Base-by-base conservation (phyloP, 2,888 invertebrate species). In the Parnassius smintheus region DNA sequence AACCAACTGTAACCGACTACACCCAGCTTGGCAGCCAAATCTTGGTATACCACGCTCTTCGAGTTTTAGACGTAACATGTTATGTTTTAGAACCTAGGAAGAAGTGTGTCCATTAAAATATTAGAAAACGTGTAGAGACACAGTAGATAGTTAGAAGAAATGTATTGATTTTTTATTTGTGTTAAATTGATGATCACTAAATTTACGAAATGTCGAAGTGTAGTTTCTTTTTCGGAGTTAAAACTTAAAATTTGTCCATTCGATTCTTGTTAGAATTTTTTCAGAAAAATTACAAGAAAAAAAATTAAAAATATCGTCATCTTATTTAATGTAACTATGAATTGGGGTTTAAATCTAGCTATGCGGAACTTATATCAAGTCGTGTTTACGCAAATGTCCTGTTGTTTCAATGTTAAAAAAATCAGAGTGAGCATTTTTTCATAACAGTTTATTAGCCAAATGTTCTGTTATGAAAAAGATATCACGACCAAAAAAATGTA, bases 361-460 rank as follows among this genome's bases (percentile, higher is more conserved):
- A 79, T 79, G 83, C 83, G 80, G 76, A 76, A 68, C 67, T 65
- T 81, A 75, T 83, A 80, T 79, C 77, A 73, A 78, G 72, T 85
- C 80, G 78, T 80, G 75, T 83, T 74, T 81, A 79, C 77, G 81
- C 82, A 77, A 74, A 72, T 82, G 82, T 83, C 82, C 76, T 80
- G 82, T 85, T 82, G 80, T 80, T 79, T 76, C 79, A 78, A 76
- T 75, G 72, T 78, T 78, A 72, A 77, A 85, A 85, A 86, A 85
- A 77, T 72, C 67, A 65, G 80, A 72, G 73, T 73, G 64, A 53
- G 58, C 65, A 13, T 49, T 77, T 78, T 83, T 82, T 81, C 78
- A 61, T 75, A 72, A 42, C 77, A 71, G 73, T 59, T 64, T 71
- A 66, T 65, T 11, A 44, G 56, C 56, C 54, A 9, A 11, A 61